These are phyloP conservation scores for Chrysolina oricalcia DNA, from an alignment of 2,888 invertebrate species.

Conservation along the genomic window DNA sequence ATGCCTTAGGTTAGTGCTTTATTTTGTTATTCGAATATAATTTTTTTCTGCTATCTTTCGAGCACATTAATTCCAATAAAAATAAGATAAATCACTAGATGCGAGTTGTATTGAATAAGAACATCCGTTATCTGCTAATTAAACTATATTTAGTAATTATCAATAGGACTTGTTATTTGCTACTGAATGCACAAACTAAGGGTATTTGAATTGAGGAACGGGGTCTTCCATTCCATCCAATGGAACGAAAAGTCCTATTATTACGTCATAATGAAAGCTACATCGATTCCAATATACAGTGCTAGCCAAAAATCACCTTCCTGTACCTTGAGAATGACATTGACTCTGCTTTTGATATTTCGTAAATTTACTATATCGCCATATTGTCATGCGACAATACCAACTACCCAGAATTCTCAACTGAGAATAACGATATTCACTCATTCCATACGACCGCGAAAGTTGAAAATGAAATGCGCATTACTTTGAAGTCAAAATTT, in stretches of 20 bases:
- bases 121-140: conserved; percentile 31
- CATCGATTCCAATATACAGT: no score
- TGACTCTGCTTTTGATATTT: no score
- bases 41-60: conserved; percentile 18
- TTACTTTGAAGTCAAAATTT: no score
- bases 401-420: no score
- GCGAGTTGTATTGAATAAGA: conserved; percentile 36
- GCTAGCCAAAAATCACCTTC: no score
- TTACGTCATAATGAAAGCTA: background rate
- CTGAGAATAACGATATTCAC: no score
- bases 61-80: conserved; percentile 31
- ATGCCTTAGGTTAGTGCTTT: conserved; percentile 51
- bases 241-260: background rate
- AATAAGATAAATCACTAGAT: conserved; percentile 39
- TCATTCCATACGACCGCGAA: no score
- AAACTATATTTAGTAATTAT: conserved; percentile 43
- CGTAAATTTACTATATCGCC: no score
- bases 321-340: no score
- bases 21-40: conserved; percentile 33
- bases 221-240: background rate
- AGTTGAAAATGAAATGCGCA: no score
- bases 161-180: conserved; percentile 30
- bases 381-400: no score
- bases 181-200: conserved; percentile 14
- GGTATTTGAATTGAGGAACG: background rate